Conservation (phyloP, 2,113 vertebrate species). For the Stegostoma tigrinum region DNA sequence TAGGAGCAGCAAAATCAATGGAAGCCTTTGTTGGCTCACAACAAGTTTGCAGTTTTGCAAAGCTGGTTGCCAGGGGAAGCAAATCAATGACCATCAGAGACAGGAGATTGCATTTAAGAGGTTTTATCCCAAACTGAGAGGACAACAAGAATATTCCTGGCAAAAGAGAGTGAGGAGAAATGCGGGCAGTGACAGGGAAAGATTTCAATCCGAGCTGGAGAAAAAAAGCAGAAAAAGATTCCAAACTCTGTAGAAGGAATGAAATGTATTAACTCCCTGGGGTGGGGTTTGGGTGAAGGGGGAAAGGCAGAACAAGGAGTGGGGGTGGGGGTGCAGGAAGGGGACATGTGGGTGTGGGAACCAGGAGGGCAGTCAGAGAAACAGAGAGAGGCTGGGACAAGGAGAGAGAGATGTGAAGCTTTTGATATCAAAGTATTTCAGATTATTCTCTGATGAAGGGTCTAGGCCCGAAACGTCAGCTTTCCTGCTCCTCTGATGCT, state of each 20-base stretch:
- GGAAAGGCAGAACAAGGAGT: not conserved
- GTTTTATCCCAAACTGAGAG: no score
- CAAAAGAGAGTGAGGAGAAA: not conserved
- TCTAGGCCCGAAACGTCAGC: no score
- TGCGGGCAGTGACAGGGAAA: not conserved
- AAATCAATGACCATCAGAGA: not conserved
- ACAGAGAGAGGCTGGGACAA: not conserved
- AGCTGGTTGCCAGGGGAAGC: not conserved
- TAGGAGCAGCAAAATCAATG: not conserved
- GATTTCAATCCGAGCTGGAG: not conserved
- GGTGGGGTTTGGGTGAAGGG: no score
- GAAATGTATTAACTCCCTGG: no score
- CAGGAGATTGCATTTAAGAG: not conserved
- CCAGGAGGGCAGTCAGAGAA: not conserved
- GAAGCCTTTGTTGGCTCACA: not conserved
- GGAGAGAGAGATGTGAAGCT: not conserved
- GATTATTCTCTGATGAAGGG: no score
- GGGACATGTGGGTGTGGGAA: not conserved
- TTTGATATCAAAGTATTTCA: not conserved
- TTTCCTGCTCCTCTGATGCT: no score
- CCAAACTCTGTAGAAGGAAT: no score
- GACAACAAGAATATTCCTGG: no score
- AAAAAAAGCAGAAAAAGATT: not conserved
- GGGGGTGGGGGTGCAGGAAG: not conserved
- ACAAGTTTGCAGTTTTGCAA: not conserved